These are phyloP conservation scores for Stegodyphus mimosarum DNA, from an alignment of 1,140 invertebrate species.

Conservation along the genomic window DNA sequence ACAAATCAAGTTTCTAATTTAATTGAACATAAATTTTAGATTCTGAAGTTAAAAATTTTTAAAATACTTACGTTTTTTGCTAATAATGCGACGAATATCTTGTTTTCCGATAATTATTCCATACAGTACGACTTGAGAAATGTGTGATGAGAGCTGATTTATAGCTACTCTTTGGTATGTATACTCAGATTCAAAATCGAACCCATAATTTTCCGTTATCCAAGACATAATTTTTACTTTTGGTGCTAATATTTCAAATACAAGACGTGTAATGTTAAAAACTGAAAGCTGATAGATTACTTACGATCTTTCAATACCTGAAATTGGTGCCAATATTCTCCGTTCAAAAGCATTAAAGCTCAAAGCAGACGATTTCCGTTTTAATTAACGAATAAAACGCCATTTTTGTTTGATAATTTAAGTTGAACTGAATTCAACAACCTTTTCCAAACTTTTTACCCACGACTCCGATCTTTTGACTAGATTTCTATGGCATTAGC, in stretches of 20 bases:
- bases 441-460: no score
- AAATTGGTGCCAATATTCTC: no score
- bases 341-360: no score
- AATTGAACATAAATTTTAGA: not conserved
- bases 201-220: conserved; percentile 52
- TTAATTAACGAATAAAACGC: no score
- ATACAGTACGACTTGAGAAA: conserved; percentile 27
- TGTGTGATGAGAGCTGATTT: conserved; percentile 30
- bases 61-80: conserved; percentile 42
- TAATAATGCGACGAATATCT: conserved; percentile 34
- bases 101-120: conserved; percentile 53
- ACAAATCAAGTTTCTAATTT: not conserved
- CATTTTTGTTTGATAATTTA: no score
- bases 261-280: not conserved
- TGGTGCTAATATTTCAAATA: not conserved
- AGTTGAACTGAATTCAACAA: no score
- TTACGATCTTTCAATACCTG: no score
- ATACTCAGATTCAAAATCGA: conserved; percentile 16
- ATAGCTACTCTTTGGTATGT: conserved; percentile 46
- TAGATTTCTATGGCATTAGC: no score
- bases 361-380: no score
- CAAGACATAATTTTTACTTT: conserved; percentile 7
- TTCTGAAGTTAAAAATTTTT: not conserved
- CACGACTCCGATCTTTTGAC: no score
- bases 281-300: no score